Percentiles rank a stretch among this genome's conserved stretches.
Conservation (phyloP, 2,888 invertebrate genomes). For the Caenorhabditis drosophilae region DNA sequence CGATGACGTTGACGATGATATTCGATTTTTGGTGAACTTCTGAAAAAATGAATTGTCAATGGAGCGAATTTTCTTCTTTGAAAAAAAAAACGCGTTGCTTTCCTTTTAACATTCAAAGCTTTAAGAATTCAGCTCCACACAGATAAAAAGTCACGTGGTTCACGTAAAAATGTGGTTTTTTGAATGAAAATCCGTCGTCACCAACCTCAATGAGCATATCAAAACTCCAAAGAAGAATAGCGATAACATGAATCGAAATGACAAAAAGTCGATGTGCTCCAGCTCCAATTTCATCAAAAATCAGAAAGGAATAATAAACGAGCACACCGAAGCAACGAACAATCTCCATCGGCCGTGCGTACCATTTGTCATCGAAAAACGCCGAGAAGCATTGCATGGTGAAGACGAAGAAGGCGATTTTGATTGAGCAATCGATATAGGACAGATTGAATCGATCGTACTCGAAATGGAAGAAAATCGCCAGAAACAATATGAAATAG, state of each 20-base stretch:
- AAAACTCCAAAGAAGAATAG: conserved; percentile 23
- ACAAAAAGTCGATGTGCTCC: conserved; percentile 63
- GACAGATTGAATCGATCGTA: conserved; percentile 59
- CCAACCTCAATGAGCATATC: conserved; percentile 32
- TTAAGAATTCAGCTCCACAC: too few relatives aligned
- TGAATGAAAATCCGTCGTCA: too few relatives aligned
- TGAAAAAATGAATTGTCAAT: too few relatives aligned
- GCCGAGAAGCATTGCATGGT: conserved; percentile 64
- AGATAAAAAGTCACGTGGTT: too few relatives aligned
- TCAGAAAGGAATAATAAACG: conserved; percentile 50
- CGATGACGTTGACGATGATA: too few relatives aligned
- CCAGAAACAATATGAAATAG: conserved; percentile 59
- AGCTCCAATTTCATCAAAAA: conserved; percentile 57
- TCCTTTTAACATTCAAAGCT: too few relatives aligned
- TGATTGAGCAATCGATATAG: conserved; percentile 58
- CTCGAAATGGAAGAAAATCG: conserved; percentile 67
- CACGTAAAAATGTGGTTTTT: not conserved
- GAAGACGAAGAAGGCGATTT: conserved; percentile 64
- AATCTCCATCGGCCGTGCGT: conserved; percentile 59
- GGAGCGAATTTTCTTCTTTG: too few relatives aligned
- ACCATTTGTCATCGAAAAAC: conserved; percentile 63
- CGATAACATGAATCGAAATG: conserved; percentile 43
- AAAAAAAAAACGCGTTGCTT: too few relatives aligned
- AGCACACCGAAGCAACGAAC: conserved; percentile 57
- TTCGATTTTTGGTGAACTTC: too few relatives aligned